Base-by-base conservation (phyloP, 2,888 invertebrate species). In the Leptopterna dolabrata region DNA sequence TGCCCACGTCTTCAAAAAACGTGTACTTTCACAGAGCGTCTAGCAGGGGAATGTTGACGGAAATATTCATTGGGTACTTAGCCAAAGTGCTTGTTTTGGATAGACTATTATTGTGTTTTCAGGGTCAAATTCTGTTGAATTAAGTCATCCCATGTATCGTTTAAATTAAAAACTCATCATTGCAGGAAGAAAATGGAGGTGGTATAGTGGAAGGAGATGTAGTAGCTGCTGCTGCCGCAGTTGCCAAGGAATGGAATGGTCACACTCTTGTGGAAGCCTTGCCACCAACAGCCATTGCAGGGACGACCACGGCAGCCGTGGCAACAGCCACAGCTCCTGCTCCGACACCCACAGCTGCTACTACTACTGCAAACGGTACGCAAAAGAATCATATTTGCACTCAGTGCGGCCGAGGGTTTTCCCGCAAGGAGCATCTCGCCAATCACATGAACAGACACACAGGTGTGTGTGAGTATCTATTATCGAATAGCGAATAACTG, bases 351-450 rank as follows among this genome's bases (percentile, higher is more conserved):
- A n/a, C 85, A 27, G 85, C 36, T n/a, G 9, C 80, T n/a, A 24
- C 45, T n/a, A 29, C 81, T 29, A 51, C 63, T 29, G 51, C 85
- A 13, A 73, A 51, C 51, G 47, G 47, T 30, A 45, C 85, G 43
- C 85, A 76, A 30, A 87, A 87, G 36, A 78, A 78, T 81, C 87
- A 87, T 81, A 80, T 87, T 81, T 87, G 87, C 71, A 78, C 78
- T 36, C 95, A 96, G 91, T 97, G 97, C 92, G 96, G 96, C 90
- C 97, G 97, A 92, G 95, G 96, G 36, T 97, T 97, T 92, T 96
- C 96, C 14, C 94, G 97, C 87, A 97, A 97, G 92, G 97, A 97
- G 91, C 97, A 97, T 91, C 93, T 97, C 89, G 96, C 96, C 92
- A 96, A 96, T 92, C 97, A 97, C 91, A 95, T 96, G 2, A 93